phyloP scores from a whole-genome alignment of 2,888 invertebrate species.

The Oscheius sp. region DNA sequence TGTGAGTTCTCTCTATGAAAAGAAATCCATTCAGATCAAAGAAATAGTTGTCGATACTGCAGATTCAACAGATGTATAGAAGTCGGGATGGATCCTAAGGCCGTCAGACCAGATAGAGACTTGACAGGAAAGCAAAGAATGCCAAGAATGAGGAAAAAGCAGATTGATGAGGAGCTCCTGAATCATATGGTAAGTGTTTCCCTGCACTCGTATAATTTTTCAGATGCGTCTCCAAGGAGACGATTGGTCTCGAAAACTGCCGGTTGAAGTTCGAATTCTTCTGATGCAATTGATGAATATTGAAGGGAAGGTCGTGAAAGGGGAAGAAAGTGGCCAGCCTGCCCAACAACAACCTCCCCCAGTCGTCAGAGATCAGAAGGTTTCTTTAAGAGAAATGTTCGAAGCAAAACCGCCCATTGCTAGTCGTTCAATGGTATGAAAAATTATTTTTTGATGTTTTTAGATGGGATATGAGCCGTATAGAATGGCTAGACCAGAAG shows the following conservation, averaged over 20 bases:
- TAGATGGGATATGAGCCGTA: constrained; percentile 68
- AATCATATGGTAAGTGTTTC: constrained; percentile 62
- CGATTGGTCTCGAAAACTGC: constrained; percentile 69
- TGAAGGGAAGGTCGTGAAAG: constrained; percentile 65
- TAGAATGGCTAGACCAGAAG: constrained; percentile 64
- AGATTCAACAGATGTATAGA: constrained; percentile 67
- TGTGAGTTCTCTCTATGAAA: constrained; percentile 40
- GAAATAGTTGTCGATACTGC: constrained; percentile 68
- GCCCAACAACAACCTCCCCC: constrained; percentile 21
- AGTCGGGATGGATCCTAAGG: constrained; percentile 70
- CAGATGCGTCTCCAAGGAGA: constrained; percentile 68
- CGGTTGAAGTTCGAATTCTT: constrained; percentile 65
- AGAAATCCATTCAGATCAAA: constrained; percentile 54
- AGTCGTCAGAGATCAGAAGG: constrained; percentile 41
- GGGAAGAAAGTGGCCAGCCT: constrained; percentile 46
- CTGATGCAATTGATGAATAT: constrained; percentile 69
- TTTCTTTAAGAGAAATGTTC: constrained; percentile 67
- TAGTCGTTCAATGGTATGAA: constrained; percentile 46
- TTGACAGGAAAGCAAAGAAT: constrained; percentile 68
- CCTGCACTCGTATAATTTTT: constrained; percentile 14
- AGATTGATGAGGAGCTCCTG: constrained; percentile 66
- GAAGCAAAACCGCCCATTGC: constrained; percentile 62
- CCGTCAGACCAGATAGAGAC: constrained; percentile 68
- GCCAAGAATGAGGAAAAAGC: constrained; percentile 65
- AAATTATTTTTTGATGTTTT: constrained; percentile 35